A percentile compares a stretch with the other conserved stretches of the same genome.
Conservation (phyloP, 53 echinoderm and acorn worm genomes). For the Actinopyga echinites region DNA sequence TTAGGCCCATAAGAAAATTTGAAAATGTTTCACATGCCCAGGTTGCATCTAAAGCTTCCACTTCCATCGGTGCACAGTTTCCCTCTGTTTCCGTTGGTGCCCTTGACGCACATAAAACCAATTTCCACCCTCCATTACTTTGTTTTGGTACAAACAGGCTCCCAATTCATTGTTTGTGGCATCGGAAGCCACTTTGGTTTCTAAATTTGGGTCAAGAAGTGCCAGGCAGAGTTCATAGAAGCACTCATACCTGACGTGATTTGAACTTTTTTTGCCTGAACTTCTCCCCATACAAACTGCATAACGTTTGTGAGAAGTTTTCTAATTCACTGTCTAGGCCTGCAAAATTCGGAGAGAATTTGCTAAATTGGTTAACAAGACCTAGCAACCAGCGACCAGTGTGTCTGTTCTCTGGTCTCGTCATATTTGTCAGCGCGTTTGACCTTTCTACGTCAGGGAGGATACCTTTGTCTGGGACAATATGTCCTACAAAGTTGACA, state of each 20-base stretch:
- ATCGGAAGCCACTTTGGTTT: slow-evolving; percentile 65
- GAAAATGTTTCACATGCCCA: slow-evolving; percentile 56
- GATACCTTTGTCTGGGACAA: slow-evolving; percentile 32
- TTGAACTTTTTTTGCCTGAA: slow-evolving; percentile 52
- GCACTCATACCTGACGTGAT: slow-evolving; percentile 32
- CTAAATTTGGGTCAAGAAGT: slow-evolving; percentile 45
- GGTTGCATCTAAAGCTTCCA: slow-evolving; percentile 40
- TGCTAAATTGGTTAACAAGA: slow-evolving; percentile 66
- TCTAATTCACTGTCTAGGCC: slow-evolving; percentile 44
- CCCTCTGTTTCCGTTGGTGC: slow-evolving; percentile 49
- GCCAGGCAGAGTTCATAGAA: slow-evolving; percentile 21
- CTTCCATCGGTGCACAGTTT: slow-evolving; percentile 60
- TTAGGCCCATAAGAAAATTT: slow-evolving; percentile 53
- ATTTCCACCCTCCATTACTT: slow-evolving; percentile 47
- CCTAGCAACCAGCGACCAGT: slow-evolving; percentile 52
- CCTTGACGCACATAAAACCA: slow-evolving; percentile 56
- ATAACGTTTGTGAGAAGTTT: slow-evolving; percentile 49
- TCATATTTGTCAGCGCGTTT: slow-evolving; percentile 34
- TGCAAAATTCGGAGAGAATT: slow-evolving; percentile 53
- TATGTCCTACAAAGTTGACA: slow-evolving; percentile 48
- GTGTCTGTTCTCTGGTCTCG: slow-evolving; percentile 37
- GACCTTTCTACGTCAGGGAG: slow-evolving; percentile 19
- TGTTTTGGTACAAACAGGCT: slow-evolving; percentile 52
- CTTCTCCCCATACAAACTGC: slow-evolving; percentile 44
- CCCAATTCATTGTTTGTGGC: slow-evolving; percentile 57